phyloP scores from a whole-genome alignment of 2,797 vertebrate species.

The Macropus fuliginosus region DNA sequence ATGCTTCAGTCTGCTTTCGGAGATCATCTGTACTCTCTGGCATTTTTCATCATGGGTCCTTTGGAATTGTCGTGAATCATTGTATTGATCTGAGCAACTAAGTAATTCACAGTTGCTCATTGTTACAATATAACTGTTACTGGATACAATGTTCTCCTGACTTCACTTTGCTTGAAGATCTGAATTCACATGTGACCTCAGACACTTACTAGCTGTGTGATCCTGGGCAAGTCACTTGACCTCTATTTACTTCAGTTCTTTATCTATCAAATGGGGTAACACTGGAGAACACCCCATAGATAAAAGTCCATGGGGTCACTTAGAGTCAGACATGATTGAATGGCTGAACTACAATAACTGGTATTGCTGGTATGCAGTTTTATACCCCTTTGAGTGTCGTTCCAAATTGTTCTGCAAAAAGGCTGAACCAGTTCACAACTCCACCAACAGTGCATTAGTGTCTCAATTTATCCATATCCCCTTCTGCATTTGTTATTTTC shows the following conservation, averaged over 20 bases:
- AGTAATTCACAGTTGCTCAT: not conserved
- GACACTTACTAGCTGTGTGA: not conserved
- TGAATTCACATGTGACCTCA: not conserved
- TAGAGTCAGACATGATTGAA: too few relatives aligned
- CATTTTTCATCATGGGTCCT: not conserved
- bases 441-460: not conserved
- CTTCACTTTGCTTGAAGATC: not conserved
- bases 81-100: not conserved
- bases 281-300: too few relatives aligned
- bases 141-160: not conserved
- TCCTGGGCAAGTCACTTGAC: not conserved
- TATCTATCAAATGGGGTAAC: not conserved
- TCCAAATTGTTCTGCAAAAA: not conserved
- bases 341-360: too few relatives aligned
- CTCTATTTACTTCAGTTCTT: not conserved
- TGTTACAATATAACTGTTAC: not conserved
- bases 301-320: too few relatives aligned
- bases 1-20: not conserved
- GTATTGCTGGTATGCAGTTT: too few relatives aligned
- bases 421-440: not conserved
- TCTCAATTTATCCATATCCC: not conserved
- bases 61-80: not conserved
- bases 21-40: not conserved
- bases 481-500: not conserved
- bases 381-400: too few relatives aligned